Base-by-base conservation (phyloP, 2,888 invertebrate species). In the Lithophane semibrunnea region DNA sequence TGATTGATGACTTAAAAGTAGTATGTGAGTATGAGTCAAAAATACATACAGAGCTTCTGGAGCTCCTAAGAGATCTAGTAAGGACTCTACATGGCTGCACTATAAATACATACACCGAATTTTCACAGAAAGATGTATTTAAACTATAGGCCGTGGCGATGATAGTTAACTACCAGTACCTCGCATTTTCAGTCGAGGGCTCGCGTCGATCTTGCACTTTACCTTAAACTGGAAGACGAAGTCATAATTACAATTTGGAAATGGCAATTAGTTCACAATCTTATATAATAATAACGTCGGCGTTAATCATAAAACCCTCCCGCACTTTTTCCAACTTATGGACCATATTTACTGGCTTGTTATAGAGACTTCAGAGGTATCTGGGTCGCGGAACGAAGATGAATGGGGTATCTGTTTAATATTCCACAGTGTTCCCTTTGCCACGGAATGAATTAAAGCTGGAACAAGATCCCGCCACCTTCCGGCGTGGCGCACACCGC, bases 331-430 rank as follows among this genome's bases (percentile, higher is more conserved):
- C 69, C 71, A 76, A 79, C 70, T 76, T 81, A 78, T 80, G 74
- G 76, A 80, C 68, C 77, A 86, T 84, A 85, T 80, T 84, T 87
- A 85, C 86, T 60, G 77, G 72, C 75, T 78, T 80, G 84, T 86
- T 87, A 79, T 74, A 87, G 82, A 85, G 78, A 75, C 85, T 86
- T 77, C 77, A 61, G 80, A 84, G 82, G 80, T 89, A 93, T 92
- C 90, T 93, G 84, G 93, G 93, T 92, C 93, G 89, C 77, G 75
- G 75, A 88, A 85, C 88, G 83, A 85, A 88, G 89, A 92, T 92
- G 92, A 91, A 92, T 92, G 88, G 89, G 89, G 82, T 88, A 86
- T 87, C 91, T 88, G 88, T 91, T 93, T 92, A 93, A 91, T 93
- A 93, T 93, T 92, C 91, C 88, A 90, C 88, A 77, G 88, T 88